Conservation (phyloP, 2,113 vertebrate genomes). For the Isichthys henryi region DNA sequence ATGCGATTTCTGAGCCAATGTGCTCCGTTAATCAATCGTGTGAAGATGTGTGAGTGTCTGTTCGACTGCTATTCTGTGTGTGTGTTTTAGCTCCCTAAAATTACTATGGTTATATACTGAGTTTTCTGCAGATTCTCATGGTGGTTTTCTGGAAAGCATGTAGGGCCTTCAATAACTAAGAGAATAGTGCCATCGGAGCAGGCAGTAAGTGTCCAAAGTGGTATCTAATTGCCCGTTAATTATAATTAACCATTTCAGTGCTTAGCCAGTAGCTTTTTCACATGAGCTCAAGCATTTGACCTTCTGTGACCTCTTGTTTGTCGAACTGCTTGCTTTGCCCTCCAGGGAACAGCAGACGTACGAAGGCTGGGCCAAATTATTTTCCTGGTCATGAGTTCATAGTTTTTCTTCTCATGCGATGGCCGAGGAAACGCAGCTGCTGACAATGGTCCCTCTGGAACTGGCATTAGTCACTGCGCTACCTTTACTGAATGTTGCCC, state of each 20-base stretch:
- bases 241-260: background rate
- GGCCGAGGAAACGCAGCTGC: background rate
- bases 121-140: background rate
- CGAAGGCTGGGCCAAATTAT: slow-evolving; percentile 39
- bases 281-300: slow-evolving; percentile 50
- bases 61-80: background rate
- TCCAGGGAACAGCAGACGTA: slow-evolving; percentile 32
- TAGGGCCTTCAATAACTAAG: background rate
- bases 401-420: slow-evolving; percentile 33
- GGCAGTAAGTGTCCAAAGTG: background rate
- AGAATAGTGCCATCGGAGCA: background rate
- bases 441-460: slow-evolving; percentile 6
- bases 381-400: slow-evolving; percentile 31
- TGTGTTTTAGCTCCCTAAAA: background rate
- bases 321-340: slow-evolving; percentile 31
- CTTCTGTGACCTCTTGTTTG: slow-evolving; percentile 39
- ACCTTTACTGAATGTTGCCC: background rate
- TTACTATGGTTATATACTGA: background rate
- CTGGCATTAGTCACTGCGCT: background rate
- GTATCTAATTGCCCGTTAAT: background rate
- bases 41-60: background rate
- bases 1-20: background rate
- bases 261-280: background rate
- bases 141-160: background rate
- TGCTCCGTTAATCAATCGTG: background rate